These are phyloP conservation scores for Epizoanthus ramosus DNA, from an alignment of 92 coral and sea anemone genomes.

Conservation along the genomic window DNA sequence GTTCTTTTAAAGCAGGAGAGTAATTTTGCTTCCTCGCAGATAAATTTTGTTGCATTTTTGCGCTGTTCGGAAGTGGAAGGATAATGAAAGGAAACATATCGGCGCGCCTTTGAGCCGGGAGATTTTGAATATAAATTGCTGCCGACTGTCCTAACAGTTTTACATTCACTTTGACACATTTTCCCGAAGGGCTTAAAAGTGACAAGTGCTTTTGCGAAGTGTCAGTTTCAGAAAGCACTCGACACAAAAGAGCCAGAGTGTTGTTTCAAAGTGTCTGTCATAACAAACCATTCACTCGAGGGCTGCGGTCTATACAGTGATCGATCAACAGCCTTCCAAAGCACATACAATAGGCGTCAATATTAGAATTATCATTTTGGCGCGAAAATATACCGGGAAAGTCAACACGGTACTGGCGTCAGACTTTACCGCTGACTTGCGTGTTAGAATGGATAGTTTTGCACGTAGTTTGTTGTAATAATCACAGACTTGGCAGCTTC, in stretches of 20 bases:
- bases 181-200: slow-evolving; percentile 11
- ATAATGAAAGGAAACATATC: not conserved
- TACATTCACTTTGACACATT: slow-evolving; percentile 1
- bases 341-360: not conserved
- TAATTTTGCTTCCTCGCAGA: not conserved
- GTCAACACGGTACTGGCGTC: not conserved
- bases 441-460: not conserved
- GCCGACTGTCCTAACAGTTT: not conserved
- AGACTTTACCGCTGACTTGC: not conserved
- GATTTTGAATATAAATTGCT: not conserved
- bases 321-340: not conserved
- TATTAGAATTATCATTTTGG: slow-evolving; percentile 4
- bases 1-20: not conserved
- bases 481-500: not conserved
- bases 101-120: not conserved
- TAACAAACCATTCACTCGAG: slow-evolving; percentile 25
- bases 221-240: slow-evolving; percentile 30
- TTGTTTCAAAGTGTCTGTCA: slow-evolving; percentile 29
- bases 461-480: not conserved
- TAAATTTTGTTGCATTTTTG: slow-evolving; percentile 3
- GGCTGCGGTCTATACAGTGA: slow-evolving; percentile 22
- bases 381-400: slow-evolving; percentile 17
- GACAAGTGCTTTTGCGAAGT: slow-evolving; percentile 3
- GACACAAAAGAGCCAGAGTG: not conserved
- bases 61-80: not conserved